Conservation (phyloP, 2,113 vertebrate species). For the Chloroceryle aenea region DNA sequence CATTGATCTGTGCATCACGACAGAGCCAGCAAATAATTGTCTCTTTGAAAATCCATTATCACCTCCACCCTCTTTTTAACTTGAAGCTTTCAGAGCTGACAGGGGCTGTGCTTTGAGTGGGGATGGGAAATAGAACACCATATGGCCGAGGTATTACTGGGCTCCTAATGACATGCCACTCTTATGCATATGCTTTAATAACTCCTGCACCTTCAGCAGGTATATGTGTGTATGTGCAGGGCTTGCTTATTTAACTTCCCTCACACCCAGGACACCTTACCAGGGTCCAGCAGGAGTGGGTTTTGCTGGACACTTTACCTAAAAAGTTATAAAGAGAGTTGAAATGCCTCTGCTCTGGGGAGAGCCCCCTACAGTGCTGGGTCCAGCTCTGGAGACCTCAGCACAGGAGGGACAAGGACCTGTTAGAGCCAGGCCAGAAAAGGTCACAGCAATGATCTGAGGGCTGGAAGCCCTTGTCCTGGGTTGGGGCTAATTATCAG, state of each 20-base stretch:
- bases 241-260: neutral
- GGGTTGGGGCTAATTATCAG: too few species aligned
- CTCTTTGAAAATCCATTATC: conserved; percentile 42
- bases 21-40: neutral
- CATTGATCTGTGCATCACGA: neutral
- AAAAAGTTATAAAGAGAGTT: neutral
- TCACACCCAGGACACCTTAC: neutral
- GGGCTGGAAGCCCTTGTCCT: neutral
- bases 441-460: neutral
- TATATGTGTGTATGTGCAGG: too few species aligned
- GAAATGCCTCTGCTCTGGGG: neutral
- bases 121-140: conserved; percentile 6
- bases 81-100: neutral
- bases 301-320: neutral
- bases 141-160: neutral
- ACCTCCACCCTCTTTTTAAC: neutral
- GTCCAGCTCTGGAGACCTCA: neutral
- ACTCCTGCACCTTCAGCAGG: neutral
- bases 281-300: neutral
- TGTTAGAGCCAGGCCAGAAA: neutral
- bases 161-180: neutral
- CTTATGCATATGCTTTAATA: neutral
- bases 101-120: neutral
- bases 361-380: neutral
- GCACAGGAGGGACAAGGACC: neutral